Evolutionary conservation across 2,113 vertebrate genomes (phyloP).

Genomic region (Melanotaenia duboulayi): DNA sequence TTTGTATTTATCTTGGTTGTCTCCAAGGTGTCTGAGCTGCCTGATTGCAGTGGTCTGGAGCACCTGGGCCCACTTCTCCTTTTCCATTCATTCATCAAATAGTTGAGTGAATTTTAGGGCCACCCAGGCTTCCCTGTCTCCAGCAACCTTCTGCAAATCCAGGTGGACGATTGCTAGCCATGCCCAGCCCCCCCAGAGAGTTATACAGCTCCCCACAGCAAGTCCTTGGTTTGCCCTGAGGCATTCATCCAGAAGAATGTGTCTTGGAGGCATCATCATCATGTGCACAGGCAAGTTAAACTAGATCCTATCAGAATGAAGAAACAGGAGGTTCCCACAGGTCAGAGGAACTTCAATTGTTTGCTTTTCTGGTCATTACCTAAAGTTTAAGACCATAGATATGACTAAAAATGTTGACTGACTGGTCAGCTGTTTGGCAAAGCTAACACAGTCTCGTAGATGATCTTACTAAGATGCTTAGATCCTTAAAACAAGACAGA

Average conservation of each 20-base stretch:
- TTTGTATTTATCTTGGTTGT: constrained; percentile 2
- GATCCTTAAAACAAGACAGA: too few relatives aligned
- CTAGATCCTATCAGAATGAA: background rate
- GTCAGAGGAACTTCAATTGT: too few relatives aligned
- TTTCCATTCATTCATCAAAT: background rate
- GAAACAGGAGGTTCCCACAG: background rate
- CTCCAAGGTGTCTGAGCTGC: background rate
- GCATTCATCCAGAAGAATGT: background rate
- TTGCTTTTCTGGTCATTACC: too few relatives aligned
- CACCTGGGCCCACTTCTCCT: background rate
- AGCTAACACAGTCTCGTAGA: too few relatives aligned
- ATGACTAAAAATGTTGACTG: too few relatives aligned
- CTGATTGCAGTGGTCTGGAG: background rate
- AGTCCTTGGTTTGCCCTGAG: too few relatives aligned
- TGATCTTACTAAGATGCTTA: too few relatives aligned
- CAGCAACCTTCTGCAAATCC: background rate
- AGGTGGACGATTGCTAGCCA: background rate
- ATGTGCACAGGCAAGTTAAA: background rate
- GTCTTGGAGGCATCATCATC: too few relatives aligned
- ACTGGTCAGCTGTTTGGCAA: too few relatives aligned
- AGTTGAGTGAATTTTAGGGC: background rate
- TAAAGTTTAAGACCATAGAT: too few relatives aligned
- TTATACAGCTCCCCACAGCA: background rate
- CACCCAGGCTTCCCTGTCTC: background rate
- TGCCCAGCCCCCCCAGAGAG: background rate